Base-by-base conservation (phyloP, 2,797 vertebrate species). In the Rhabdophis nuchalis region DNA sequence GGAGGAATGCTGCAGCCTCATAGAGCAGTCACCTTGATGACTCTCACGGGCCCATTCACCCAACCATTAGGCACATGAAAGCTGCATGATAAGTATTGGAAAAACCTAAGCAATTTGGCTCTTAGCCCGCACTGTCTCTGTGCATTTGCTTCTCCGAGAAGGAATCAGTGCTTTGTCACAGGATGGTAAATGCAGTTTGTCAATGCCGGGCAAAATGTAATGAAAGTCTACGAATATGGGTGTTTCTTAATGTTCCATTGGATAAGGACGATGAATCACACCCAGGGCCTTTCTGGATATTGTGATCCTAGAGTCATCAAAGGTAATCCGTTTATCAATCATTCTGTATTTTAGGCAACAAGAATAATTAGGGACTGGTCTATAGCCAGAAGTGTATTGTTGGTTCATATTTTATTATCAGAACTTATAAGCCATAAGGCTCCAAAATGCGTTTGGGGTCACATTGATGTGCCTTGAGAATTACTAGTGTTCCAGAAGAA, bases 11-110 rank as follows among this genome's bases (percentile, higher is more conserved):
- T 36, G 53, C 57, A 72, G 60, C 52, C n/a, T 52, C 88, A 50
- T 10, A 82, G 36, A 82, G 77, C 41, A 50, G 92, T 58, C 88
- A 50, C 82, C 68, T 92, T 92, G 25, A 92, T 90, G 52, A 29
- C 36, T 54, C 88, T 90, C 85, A 50, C 7, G 53, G 88, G 60
- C 88, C 82, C 72, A 56, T 92, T 92, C 88, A 86, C 52, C 89
- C 91, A 89, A 32, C 58, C 60, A 86, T 92, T 90, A 90, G 58
- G 88, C 82, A 57, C 88, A 57, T 90, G 88, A 29, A 86, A 90
- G 88, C 85, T 54, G 52, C 60, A 86, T 52, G 88, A 90, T 72
- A 57, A 90, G 88, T 89, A 85, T 89, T 86, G 36, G 58, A 86
- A 86, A 86, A 89, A 41, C 27, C 58, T 61, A 50, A 68, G 32